Base-by-base conservation (phyloP, 23 tunicate species). In the Trididemnum miniatum region DNA sequence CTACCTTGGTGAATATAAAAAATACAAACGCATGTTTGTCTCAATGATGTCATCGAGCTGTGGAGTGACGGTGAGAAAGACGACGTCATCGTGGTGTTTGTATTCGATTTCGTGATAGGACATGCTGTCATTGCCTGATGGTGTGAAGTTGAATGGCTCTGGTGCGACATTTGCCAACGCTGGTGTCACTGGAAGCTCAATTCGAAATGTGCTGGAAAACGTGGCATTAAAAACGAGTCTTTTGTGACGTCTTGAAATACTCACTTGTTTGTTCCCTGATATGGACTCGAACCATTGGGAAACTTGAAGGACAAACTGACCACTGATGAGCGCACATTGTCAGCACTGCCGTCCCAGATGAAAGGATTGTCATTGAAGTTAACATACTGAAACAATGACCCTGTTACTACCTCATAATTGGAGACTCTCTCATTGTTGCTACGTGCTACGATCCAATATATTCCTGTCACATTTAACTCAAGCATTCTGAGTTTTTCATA, bases 261-360 rank as follows among this genome's bases (percentile, higher is more conserved):
- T 38, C 32, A 88, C 93, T 69, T 88, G 50, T 54, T 84, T 20
- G 83, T 12, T 30, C 82, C 80, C 29, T 77, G 67, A 20, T 50
- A 84, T 25, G 83, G 80, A 32, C 83, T 80, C 35, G 84, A 31
- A 36, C 79, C 83, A 44, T 90, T 85, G n/a, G 72, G 62, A 62
- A 75, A 88, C 30, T 80, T 85, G 24, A 90, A 75, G 35, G 86
- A 36, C 60, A 90, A 79, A 80, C 96, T 90, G 63, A 90, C 89
- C 20, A 90, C 89, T 2, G 85, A 89, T 7, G 96, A 90, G 23
- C 79, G 66, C 18, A 90, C 77, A 34, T 29, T 65, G 49, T 90
- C 96, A 35, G 96, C 96, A 59, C 89, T 84, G 57, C 52, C 96
- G 51, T 90, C 96, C 96, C 96, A 90, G 9, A 90, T 75, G 39